A percentile compares a stretch with the other conserved stretches of the same genome.
Conservation (phyloP, 2,888 invertebrate genomes). For the Parapristionchus giblindavisi region DNA sequence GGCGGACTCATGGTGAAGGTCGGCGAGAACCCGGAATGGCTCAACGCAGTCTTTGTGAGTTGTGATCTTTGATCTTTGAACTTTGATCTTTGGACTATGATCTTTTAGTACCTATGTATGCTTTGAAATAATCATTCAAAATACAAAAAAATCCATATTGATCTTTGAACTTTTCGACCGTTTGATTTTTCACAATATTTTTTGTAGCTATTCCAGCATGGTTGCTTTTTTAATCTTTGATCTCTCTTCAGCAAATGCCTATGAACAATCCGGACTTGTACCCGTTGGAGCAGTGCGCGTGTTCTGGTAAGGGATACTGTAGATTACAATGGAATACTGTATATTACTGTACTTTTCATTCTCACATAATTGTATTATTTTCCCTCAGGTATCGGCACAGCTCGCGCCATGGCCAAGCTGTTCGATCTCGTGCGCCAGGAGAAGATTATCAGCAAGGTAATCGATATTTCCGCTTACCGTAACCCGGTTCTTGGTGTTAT, state of each 20-base stretch:
- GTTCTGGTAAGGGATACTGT: slow-evolving; percentile 47
- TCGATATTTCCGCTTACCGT: no score
- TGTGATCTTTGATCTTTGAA: no score
- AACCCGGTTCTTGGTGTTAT: no score
- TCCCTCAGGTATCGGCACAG: slow-evolving; percentile 50
- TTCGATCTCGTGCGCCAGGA: slow-evolving; percentile 48
- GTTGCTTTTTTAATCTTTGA: no score
- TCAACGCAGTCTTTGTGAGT: slow-evolving; percentile 49
- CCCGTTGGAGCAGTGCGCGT: slow-evolving; percentile 58
- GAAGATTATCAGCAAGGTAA: slow-evolving; percentile 43
- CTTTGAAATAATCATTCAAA: no score
- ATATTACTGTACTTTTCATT: background rate
- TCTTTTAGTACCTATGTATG: no score
- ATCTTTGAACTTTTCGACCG: no score
- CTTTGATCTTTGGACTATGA: no score
- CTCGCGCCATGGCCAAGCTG: slow-evolving; percentile 55
- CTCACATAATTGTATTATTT: background rate
- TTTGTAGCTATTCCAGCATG: no score
- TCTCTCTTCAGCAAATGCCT: slow-evolving; percentile 51
- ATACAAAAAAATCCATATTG: no score
- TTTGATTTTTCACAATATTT: no score
- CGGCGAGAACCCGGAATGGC: slow-evolving; percentile 49
- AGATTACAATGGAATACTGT: no score
- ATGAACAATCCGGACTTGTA: slow-evolving; percentile 63
- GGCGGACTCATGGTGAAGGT: slow-evolving; percentile 45